Conservation (phyloP, 2,113 vertebrate genomes). For the Tonatia bakeri region DNA sequence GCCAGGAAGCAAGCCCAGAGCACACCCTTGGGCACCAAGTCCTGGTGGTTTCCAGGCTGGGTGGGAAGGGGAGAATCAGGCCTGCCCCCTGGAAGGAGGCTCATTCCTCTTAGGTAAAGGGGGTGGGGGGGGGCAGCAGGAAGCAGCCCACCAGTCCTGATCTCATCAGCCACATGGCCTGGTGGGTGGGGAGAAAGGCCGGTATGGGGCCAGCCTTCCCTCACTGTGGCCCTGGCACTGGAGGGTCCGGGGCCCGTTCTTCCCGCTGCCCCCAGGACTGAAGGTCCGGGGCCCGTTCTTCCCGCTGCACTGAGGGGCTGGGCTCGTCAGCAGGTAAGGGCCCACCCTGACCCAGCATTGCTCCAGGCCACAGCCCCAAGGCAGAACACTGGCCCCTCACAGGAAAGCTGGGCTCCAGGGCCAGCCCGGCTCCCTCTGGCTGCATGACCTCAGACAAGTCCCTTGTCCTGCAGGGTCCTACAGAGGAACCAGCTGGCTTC, state of each 20-base stretch:
- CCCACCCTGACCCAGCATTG: background rate
- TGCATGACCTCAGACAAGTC: background rate
- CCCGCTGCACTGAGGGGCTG: background rate
- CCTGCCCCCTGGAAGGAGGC: background rate
- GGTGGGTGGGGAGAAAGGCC: background rate
- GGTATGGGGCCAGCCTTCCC: background rate
- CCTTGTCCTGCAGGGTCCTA: background rate
- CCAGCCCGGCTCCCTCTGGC: background rate
- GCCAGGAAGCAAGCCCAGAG: background rate
- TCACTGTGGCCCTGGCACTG: background rate
- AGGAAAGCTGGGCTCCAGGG: background rate
- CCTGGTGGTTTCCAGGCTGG: background rate
- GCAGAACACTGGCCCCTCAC: background rate
- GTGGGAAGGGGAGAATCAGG: background rate
- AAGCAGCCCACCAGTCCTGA: background rate
- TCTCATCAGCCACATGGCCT: background rate
- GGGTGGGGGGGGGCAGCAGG: background rate
- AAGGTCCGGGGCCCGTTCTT: background rate
- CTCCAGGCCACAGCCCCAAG: background rate
- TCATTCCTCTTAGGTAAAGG: background rate
- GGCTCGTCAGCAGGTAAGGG: background rate
- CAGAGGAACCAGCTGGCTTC: background rate
- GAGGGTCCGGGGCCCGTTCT: background rate
- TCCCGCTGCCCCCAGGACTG: background rate
- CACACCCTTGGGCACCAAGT: background rate